Evolutionary conservation across 2,113 vertebrate species (phyloP).

Genomic region (Rallus limicola): DNA sequence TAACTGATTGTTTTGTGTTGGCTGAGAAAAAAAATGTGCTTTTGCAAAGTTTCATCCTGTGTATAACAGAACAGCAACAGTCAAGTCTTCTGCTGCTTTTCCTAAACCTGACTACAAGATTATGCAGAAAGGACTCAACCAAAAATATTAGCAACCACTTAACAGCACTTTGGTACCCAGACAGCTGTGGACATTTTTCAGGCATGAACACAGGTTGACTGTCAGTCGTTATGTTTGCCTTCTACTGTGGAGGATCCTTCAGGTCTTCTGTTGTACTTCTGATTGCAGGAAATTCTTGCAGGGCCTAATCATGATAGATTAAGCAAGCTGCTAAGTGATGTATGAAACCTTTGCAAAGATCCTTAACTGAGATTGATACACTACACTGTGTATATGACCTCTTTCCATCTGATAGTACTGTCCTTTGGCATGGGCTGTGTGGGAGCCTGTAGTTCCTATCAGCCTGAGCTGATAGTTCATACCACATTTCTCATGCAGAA

Average conservation of each 20-base stretch:
- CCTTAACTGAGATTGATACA: neutral
- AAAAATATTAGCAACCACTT: neutral
- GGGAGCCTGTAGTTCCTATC: neutral
- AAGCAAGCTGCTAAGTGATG: conserved; percentile 28
- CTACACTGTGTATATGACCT: neutral
- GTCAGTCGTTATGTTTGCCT: neutral
- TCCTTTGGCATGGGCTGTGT: neutral
- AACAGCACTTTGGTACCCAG: neutral
- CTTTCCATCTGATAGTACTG: neutral
- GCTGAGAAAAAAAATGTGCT: neutral
- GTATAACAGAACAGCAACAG: neutral
- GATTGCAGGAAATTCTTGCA: neutral
- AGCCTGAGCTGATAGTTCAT: neutral
- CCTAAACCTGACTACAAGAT: neutral
- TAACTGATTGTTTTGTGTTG: neutral
- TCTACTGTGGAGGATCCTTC: neutral
- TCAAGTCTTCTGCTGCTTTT: neutral
- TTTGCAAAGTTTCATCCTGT: neutral
- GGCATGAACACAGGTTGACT: neutral
- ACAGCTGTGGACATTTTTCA: neutral
- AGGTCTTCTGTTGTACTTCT: neutral
- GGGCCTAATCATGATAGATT: neutral
- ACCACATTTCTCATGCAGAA: neutral
- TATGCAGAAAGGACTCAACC: neutral
- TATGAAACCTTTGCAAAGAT: conserved; percentile 36